phyloP scores from a whole-genome alignment of 1,140 invertebrate genomes.

The Spodoptera litura region DNA sequence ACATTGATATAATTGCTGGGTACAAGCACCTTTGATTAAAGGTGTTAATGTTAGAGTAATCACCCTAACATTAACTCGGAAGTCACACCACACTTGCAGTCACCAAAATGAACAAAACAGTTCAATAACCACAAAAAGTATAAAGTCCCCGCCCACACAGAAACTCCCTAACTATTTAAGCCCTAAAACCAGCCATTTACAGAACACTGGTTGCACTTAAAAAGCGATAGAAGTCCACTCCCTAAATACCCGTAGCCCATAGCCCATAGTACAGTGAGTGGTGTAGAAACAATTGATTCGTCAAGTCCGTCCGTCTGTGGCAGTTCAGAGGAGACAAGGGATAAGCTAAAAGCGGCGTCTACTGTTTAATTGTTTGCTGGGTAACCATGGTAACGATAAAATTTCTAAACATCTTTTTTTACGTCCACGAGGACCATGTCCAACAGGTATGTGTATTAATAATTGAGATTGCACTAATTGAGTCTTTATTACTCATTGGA shows the following conservation, averaged over 20 bases:
- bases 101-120: too few species aligned
- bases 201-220: conserved; percentile 24
- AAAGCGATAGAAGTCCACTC: conserved; percentile 39
- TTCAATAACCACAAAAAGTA: background rate
- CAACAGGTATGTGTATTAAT: too few species aligned
- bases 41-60: too few species aligned
- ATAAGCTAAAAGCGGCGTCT: background rate
- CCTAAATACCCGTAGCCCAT: conserved; percentile 34
- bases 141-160: background rate
- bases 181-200: conserved; percentile 13
- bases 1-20: too few species aligned
- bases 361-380: background rate
- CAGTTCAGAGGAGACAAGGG: background rate
- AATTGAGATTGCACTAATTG: too few species aligned
- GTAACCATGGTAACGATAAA: too few species aligned
- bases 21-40: too few species aligned
- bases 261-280: conserved; percentile 1
- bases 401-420: too few species aligned
- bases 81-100: too few species aligned
- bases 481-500: too few species aligned
- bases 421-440: too few species aligned
- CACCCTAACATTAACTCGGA: too few species aligned
- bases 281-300: conserved; percentile 60
- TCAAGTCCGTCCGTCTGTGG: conserved; percentile 48
- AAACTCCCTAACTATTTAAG: conserved; percentile 1